Percentiles rank a stretch among this genome's conserved stretches.
phyloP scores from a whole-genome alignment of 2,797 vertebrate species.

The Sitta carolinensis region DNA sequence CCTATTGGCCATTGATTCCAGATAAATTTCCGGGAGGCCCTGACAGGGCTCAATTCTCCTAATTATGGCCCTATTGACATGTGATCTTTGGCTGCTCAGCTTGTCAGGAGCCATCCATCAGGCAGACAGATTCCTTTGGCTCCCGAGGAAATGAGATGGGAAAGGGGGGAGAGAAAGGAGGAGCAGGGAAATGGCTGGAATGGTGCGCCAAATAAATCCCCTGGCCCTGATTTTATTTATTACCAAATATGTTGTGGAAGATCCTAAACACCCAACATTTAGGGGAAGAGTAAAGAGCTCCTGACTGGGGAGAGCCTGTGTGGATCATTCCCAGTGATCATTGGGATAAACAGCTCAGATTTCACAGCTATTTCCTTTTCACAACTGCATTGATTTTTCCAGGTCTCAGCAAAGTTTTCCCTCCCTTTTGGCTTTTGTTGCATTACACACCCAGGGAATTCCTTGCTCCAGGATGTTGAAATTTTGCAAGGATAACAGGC shows the following conservation, averaged over 20 bases:
- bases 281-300: neutral
- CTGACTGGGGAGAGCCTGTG: rapidly evolving
- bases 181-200: neutral
- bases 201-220: neutral
- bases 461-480: neutral
- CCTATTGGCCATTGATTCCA: constrained; percentile 76
- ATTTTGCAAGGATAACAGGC: neutral
- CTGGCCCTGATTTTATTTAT: neutral
- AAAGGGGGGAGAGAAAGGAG: neutral
- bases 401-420: neutral
- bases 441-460: neutral
- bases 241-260: neutral
- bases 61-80: constrained; percentile 77
- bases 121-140: constrained; percentile 67
- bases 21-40: constrained; percentile 71
- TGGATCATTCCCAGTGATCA: neutral
- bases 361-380: neutral
- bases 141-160: constrained; percentile 59
- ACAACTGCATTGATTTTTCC: neutral
- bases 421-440: neutral
- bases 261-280: neutral
- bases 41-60: constrained; percentile 74
- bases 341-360: rapidly evolving
- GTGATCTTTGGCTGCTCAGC: constrained; percentile 73
- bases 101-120: constrained; percentile 76